These are phyloP conservation scores for Tipula lateralis DNA, from an alignment of 2,888 invertebrate genomes.

Conservation along the genomic window DNA sequence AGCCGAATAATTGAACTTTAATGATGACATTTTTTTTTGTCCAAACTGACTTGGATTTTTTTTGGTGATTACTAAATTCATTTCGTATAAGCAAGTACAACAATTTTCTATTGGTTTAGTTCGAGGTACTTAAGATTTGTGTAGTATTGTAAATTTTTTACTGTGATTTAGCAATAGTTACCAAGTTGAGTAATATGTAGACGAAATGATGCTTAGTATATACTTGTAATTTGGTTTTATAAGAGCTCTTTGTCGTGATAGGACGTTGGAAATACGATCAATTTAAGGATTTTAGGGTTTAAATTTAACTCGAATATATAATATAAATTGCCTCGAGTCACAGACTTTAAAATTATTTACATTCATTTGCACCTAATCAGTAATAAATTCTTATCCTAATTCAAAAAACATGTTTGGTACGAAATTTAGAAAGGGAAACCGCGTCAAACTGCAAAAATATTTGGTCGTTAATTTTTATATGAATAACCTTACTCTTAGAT, in stretches of 20 bases:
- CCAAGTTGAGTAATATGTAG: not conserved
- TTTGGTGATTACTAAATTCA: not conserved
- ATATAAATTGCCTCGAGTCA: too few species aligned
- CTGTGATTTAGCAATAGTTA: not conserved
- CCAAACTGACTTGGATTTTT: not conserved
- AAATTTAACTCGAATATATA: too few species aligned
- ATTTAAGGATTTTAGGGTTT: too few species aligned
- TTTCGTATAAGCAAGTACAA: not conserved
- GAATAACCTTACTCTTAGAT: too few species aligned
- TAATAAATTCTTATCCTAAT: too few species aligned
- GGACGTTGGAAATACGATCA: not conserved
- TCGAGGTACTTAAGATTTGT: not conserved
- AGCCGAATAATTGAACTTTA: constrained; percentile 9
- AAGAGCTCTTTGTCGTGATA: not conserved
- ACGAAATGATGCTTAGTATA: not conserved
- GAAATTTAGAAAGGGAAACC: too few species aligned
- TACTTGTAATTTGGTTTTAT: not conserved
- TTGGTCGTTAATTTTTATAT: too few species aligned
- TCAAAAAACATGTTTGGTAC: too few species aligned
- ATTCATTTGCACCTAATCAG: too few species aligned
- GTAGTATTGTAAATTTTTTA: too few species aligned
- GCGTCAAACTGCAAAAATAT: too few species aligned
- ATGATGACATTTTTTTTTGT: not conserved
- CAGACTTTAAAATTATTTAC: too few species aligned
- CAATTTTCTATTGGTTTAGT: not conserved